Conservation (phyloP, 1,140 invertebrate genomes). For the Saxidomus purpurata region DNA sequence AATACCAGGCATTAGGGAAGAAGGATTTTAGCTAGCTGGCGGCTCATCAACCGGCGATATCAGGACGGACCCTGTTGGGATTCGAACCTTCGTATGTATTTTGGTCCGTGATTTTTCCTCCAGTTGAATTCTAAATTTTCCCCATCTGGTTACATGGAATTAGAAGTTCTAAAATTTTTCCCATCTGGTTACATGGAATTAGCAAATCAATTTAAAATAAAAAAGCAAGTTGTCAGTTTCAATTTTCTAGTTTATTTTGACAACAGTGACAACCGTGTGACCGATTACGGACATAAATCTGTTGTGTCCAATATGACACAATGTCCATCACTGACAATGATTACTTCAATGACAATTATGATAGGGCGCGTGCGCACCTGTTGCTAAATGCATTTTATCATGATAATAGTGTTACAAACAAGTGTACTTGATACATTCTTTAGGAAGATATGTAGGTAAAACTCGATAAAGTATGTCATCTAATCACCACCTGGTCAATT, state of each 20-base stretch:
- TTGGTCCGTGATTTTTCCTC: too few relatives aligned
- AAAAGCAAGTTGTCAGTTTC: constrained; percentile 15
- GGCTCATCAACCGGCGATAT: too few relatives aligned
- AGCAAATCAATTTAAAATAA: background rate
- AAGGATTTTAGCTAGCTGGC: too few relatives aligned
- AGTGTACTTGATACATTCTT: background rate
- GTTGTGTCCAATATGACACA: constrained; percentile 25
- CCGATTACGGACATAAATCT: background rate
- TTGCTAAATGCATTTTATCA: background rate
- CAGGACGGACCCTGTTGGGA: too few relatives aligned
- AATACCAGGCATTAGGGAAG: too few relatives aligned
- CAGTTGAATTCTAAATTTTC: too few relatives aligned
- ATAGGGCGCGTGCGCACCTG: constrained; percentile 23
- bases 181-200: too few relatives aligned
- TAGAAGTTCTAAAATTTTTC: too few relatives aligned
- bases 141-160: too few relatives aligned
- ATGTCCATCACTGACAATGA: constrained; percentile 9
- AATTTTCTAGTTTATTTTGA: constrained; percentile 22
- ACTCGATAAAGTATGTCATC: background rate
- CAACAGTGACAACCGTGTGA: constrained; percentile 5
- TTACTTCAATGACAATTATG: background rate
- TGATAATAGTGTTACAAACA: background rate
- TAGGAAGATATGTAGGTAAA: background rate
- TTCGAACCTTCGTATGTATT: too few relatives aligned
- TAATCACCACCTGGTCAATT: too few relatives aligned